Evolutionary conservation across 2,888 invertebrate species (phyloP).

Genomic region (Heliconius cydno): DNA sequence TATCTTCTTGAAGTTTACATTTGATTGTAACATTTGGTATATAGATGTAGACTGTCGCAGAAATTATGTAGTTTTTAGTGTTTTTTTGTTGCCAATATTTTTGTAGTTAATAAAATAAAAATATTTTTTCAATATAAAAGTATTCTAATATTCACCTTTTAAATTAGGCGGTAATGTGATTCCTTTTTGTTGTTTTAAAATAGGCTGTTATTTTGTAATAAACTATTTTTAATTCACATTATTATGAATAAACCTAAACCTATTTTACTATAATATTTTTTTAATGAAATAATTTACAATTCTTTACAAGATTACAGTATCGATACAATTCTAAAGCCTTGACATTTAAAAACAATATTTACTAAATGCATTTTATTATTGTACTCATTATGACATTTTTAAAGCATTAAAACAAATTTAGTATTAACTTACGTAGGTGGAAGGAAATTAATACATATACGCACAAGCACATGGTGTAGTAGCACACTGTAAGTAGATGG

Average conservation of each 20-base stretch:
- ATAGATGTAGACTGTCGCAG: not conserved
- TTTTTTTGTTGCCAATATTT: not conserved
- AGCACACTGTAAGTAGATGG: conserved; percentile 43
- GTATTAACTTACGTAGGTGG: not conserved
- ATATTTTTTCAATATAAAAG: not conserved
- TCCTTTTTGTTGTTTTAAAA: not conserved
- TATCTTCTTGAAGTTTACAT: conserved; percentile 1
- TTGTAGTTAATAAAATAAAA: not conserved
- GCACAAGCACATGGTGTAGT: conserved; percentile 15
- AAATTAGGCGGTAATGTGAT: not conserved
- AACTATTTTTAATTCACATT: not conserved
- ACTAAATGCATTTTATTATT: not conserved
- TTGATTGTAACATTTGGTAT: not conserved
- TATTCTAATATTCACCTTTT: not conserved
- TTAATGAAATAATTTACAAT: not conserved
- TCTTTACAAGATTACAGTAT: not conserved
- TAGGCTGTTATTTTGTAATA: not conserved
- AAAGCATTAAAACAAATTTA: not conserved
- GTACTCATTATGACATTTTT: not conserved
- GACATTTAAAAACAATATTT: not conserved
- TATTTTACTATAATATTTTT: not conserved
- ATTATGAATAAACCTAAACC: not conserved
- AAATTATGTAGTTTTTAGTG: not conserved
- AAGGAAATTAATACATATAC: not conserved
- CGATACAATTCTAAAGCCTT: not conserved